phyloP scores from a whole-genome alignment of 2,888 invertebrate genomes.

The Neoascia interrupta region DNA sequence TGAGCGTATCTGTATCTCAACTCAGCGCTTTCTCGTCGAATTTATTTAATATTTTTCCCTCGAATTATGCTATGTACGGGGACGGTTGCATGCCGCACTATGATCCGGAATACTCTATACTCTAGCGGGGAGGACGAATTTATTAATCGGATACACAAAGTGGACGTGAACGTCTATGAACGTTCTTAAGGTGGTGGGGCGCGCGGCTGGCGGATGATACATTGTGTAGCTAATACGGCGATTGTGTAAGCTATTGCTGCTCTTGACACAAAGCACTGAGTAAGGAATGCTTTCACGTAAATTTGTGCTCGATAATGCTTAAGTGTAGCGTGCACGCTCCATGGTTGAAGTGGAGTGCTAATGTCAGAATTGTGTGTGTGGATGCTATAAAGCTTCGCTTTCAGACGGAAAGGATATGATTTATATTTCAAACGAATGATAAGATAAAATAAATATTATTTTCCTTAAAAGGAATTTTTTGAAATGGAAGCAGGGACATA shows the following conservation, averaged over 20 bases:
- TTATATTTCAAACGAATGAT: constrained; percentile 52
- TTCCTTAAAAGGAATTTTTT: constrained; percentile 18
- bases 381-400: constrained; percentile 55
- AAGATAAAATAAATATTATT: constrained; percentile 51
- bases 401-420: constrained; percentile 55
- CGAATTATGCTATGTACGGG: constrained; percentile 47
- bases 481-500: constrained; percentile 11
- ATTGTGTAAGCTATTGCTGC: neutral
- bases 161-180: constrained; percentile 5
- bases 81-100: too few relatives aligned
- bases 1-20: constrained; percentile 5
- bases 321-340: constrained; percentile 51
- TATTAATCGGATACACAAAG: constrained; percentile 53
- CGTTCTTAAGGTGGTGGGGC: neutral
- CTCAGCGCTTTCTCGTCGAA: constrained; percentile 25
- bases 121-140: too few relatives aligned
- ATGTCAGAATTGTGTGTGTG: constrained; percentile 62
- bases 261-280: constrained; percentile 31
- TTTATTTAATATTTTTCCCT: constrained; percentile 4
- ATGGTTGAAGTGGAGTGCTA: constrained; percentile 51
- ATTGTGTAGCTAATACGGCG: constrained; percentile 21
- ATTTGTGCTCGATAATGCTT: constrained; percentile 46
- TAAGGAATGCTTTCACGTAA: constrained; percentile 23
- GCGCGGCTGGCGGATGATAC: constrained; percentile 8
- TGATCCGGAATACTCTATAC: too few relatives aligned